These are phyloP conservation scores for Pristis pectinata DNA, from an alignment of 2,797 vertebrate genomes.

Conservation along the genomic window DNA sequence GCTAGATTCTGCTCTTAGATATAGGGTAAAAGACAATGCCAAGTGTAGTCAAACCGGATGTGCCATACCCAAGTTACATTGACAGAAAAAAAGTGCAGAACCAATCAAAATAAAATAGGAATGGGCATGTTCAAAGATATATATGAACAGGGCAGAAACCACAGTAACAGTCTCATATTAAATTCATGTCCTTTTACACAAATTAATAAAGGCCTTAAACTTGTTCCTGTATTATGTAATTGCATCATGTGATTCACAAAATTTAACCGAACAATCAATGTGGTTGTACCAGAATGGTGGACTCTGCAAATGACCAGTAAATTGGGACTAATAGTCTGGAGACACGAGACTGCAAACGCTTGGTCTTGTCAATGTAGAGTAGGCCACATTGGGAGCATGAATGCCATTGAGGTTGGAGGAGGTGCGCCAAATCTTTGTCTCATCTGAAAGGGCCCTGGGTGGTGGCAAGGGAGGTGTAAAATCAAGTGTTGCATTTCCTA, in stretches of 20 bases:
- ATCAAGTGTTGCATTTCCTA: too few species aligned
- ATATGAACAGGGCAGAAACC: not conserved
- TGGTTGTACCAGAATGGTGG: not conserved
- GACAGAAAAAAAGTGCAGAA: too few species aligned
- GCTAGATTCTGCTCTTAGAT: not conserved
- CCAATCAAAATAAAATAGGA: not conserved
- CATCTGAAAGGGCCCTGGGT: too few species aligned
- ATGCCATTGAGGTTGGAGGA: too few species aligned
- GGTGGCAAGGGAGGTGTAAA: too few species aligned
- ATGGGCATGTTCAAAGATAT: not conserved
- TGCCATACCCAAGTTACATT: not conserved
- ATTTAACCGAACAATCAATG: not conserved
- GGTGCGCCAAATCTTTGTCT: too few species aligned
- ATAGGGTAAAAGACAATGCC: too few species aligned
- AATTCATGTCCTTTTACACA: too few species aligned
- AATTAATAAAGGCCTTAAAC: not conserved
- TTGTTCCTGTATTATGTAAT: not conserved
- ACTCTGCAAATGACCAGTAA: not conserved
- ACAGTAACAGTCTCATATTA: not conserved
- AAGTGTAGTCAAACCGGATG: not conserved
- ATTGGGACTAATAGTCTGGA: not conserved
- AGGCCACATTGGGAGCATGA: too few species aligned
- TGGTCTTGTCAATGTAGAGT: too few species aligned
- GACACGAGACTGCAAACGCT: too few species aligned
- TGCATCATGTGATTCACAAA: not conserved